These are phyloP conservation scores for Augochlorella aurata DNA, from an alignment of 2,888 invertebrate genomes.

Conservation along the genomic window DNA sequence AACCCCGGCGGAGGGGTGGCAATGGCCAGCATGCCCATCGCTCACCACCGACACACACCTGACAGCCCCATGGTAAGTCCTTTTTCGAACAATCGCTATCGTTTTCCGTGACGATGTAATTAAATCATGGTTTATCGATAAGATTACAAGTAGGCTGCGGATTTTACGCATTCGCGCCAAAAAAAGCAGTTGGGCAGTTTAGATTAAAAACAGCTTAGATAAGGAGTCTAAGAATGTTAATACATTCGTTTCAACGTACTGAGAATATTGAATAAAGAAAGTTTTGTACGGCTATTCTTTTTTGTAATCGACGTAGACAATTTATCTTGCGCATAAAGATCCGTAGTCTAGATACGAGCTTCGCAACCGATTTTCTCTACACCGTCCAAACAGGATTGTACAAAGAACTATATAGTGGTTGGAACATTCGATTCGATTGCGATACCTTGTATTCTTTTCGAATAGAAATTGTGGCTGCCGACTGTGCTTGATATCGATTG, in stretches of 20 bases:
- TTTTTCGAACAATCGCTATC: background rate
- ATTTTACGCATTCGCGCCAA: too few relatives aligned
- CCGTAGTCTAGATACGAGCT: too few relatives aligned
- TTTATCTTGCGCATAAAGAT: too few relatives aligned
- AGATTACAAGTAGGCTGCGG: background rate
- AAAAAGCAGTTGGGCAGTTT: too few relatives aligned
- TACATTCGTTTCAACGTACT: too few relatives aligned
- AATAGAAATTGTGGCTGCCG: background rate
- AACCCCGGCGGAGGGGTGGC: constrained; percentile 76
- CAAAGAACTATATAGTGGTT: background rate
- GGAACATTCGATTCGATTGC: background rate
- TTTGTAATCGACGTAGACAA: too few relatives aligned
- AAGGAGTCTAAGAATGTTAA: too few relatives aligned
- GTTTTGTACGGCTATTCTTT: too few relatives aligned
- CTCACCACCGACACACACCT: constrained; percentile 85
- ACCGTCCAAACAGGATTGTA: too few relatives aligned
- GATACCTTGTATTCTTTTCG: background rate
- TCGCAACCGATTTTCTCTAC: too few relatives aligned
- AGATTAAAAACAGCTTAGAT: too few relatives aligned
- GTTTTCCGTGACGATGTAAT: background rate
- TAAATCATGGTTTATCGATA: background rate
- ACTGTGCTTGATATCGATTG: background rate
- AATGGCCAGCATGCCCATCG: constrained; percentile 76
- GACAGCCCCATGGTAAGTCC: constrained; percentile 90
- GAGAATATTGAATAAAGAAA: too few relatives aligned